Evolutionary conservation across 2,113 vertebrate genomes (phyloP), one percentile per base, ranked within the genome.

Genomic region (Pygathrix nemaeus): DNA sequence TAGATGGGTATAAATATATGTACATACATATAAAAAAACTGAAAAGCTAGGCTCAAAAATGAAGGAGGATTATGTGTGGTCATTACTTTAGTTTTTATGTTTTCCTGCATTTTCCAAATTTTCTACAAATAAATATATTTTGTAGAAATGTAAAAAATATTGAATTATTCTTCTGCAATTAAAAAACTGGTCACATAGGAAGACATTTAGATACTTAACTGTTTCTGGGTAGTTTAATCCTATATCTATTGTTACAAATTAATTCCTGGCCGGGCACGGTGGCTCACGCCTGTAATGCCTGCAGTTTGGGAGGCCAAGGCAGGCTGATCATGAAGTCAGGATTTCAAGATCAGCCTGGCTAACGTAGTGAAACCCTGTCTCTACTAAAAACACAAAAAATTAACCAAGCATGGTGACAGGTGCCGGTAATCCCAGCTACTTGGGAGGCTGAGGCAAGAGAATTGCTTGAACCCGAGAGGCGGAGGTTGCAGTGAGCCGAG

Each of bases 81-180:
- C 96, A 90, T 86, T 50, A 25, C 79, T 79, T 45, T 48, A 73
- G 52, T 61, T 27, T 93, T 93, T 50, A 95, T 43, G 59, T 10
- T 94, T 90, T 90, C 86, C 40, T 92, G 25, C 9, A 93, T 55
- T 97, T 88, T 73, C 72, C 16, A 52, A 89, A 52, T 68, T 59
- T 95, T 82, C 70, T 92, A 80, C 38, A 93, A 81, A 75, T 48
- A 83, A 48, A 61, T 43, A 32, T 76, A 18, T 45, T 78, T 87
- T 82, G 5, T 50, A 82, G 45, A 86, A 70, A 82, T 82, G n/a
- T 86, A 86, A 21, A 88, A 89, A 38, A 68, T 40, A n/a, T 11
- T 78, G 14, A 35, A 59, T 64, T 64, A 14, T 64, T 64, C 48
- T 85, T 94, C 45, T 88, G 30, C 57, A 83, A 76, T 57, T 90